Percentiles rank a stretch among this genome's conserved stretches.
Conservation (phyloP, 2,113 vertebrate genomes). For the Gymnocephalus cernua region DNA sequence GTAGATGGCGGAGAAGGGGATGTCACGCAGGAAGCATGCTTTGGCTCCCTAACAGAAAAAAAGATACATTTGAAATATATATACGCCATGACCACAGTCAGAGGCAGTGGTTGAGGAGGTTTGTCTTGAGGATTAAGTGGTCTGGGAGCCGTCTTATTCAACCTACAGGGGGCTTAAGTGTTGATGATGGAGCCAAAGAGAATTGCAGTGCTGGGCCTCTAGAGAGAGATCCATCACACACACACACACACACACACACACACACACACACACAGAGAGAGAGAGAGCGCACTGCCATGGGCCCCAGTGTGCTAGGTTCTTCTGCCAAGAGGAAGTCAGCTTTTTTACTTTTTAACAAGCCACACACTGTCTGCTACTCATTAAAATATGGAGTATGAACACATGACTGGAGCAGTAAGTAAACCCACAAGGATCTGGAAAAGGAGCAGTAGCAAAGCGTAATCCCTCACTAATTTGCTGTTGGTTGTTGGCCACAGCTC, state of each 20-base stretch:
- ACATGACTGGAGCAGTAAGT: conserved; percentile 69
- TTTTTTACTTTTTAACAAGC: conserved; percentile 68
- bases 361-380: conserved; percentile 77
- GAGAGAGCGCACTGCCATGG: conserved; percentile 65
- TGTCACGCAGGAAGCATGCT: conserved; percentile 97
- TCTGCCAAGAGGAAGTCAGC: conserved; percentile 71
- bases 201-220: conserved; percentile 46
- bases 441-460: conserved; percentile 67
- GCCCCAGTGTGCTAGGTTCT: conserved; percentile 68
- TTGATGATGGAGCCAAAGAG: conserved; percentile 67
- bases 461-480: conserved; percentile 73
- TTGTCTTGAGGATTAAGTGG: conserved; percentile 59
- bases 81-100: conserved; percentile 13
- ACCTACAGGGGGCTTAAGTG: conserved; percentile 58
- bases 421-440: conserved; percentile 78
- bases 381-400: conserved; percentile 78
- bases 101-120: conserved; percentile 42
- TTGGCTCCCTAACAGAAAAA: conserved; percentile 91
- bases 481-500: conserved; percentile 54
- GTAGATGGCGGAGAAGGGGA: conserved; percentile 99
- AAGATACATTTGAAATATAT: conserved; percentile 10
- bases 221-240: conserved; percentile 66
- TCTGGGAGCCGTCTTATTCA: conserved; percentile 58
- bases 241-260: conserved; percentile 36
- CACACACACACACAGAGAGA: conserved; percentile 31